Evolutionary conservation across 64 coral and sea anemone species (phyloP).

Genomic region (Dendronephthya gigantea): DNA sequence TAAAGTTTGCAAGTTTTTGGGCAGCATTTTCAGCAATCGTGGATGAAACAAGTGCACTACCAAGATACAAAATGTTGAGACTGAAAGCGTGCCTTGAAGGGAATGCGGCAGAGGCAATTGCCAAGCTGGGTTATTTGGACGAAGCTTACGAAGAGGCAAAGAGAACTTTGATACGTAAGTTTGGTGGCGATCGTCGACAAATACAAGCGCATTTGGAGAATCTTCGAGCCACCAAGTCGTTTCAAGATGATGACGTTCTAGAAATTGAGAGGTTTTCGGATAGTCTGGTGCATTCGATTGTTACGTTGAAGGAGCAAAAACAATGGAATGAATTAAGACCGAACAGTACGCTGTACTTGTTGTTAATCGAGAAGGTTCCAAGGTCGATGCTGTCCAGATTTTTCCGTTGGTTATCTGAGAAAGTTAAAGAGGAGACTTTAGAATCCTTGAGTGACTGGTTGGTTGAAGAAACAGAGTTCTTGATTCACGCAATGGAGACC

Average conservation of each 20-base stretch:
- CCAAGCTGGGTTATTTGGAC: neutral
- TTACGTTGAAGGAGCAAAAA: neutral
- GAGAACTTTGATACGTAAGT: neutral
- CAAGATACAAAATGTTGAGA: conserved; percentile 21
- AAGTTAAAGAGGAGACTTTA: neutral
- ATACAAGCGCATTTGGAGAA: neutral
- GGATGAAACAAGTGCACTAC: neutral
- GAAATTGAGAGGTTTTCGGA: conserved; percentile 3
- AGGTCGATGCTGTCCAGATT: conserved; percentile 8
- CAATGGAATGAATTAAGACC: conserved; percentile 4
- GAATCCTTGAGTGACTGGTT: neutral
- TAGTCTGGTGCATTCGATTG: neutral
- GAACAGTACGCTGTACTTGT: neutral
- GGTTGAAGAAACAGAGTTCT: neutral
- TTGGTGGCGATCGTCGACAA: neutral
- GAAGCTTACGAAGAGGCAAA: conserved; percentile 9
- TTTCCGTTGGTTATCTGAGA: conserved; percentile 1
- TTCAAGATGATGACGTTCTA: neutral
- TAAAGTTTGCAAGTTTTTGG: conserved; percentile 20
- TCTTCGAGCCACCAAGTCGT: neutral
- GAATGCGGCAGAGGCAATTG: neutral
- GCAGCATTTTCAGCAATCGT: conserved; percentile 10
- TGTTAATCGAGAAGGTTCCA: conserved; percentile 3
- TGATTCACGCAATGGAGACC: neutral
- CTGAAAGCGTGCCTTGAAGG: conserved; percentile 11